phyloP scores from a whole-genome alignment of 2,113 vertebrate species.

The Gnathonemus echidnorhynchus region DNA sequence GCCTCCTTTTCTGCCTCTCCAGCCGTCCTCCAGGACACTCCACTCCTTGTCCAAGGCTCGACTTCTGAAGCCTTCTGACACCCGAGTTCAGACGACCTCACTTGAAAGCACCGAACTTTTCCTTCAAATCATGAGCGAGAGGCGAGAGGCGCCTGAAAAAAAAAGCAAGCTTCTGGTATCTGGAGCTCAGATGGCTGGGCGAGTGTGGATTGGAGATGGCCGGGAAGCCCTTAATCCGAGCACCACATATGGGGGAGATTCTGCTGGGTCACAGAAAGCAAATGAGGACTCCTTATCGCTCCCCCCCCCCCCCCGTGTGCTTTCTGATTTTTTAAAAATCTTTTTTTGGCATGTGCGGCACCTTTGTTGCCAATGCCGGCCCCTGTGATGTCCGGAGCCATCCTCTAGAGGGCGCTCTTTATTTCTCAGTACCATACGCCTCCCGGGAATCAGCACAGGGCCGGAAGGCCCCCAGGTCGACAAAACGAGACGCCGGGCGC shows the following conservation, averaged over 20 bases:
- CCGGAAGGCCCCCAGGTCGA: neutral
- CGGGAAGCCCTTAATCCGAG: neutral
- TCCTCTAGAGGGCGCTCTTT: neutral
- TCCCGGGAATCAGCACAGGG: too few species aligned
- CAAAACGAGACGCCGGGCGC: neutral
- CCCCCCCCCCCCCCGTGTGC: neutral
- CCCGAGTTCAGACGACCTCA: conserved; percentile 23
- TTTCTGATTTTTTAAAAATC: neutral
- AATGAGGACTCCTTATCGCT: conserved; percentile 2
- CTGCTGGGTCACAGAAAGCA: conserved; percentile 9
- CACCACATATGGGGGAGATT: neutral
- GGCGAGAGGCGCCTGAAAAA: conserved; percentile 6
- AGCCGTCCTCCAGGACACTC: conserved; percentile 17
- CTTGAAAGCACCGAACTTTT: conserved; percentile 16
- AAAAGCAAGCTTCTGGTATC: conserved; percentile 22
- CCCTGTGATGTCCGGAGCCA: neutral
- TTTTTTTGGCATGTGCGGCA: neutral
- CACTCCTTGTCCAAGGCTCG: neutral
- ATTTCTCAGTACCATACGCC: neutral
- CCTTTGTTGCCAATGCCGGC: neutral
- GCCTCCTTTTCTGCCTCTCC: neutral
- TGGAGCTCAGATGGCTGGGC: conserved; percentile 17
- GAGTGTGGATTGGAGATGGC: conserved; percentile 11
- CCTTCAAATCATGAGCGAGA: neutral
- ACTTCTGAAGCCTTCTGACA: conserved; percentile 10